Evolutionary conservation across 2,888 invertebrate genomes (phyloP).

Genomic region (Parelbella ahira): DNA sequence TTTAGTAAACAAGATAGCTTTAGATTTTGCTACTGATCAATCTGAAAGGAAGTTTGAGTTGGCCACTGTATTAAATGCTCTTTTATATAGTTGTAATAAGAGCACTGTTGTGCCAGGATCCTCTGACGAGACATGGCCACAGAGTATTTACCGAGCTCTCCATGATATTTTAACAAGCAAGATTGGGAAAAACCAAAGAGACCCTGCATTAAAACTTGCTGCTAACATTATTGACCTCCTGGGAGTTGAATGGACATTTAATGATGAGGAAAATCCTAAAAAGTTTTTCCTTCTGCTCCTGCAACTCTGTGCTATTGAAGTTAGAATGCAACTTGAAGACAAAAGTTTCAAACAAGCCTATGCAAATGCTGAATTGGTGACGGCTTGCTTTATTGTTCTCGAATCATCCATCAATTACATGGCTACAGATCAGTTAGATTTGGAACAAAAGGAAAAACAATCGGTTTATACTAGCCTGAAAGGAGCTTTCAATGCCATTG

Average conservation of each 20-base stretch:
- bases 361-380: constrained; percentile 88
- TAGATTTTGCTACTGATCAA: constrained; percentile 94
- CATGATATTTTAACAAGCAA: constrained; percentile 92
- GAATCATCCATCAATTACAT: constrained; percentile 90
- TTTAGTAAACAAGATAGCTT: constrained; percentile 88
- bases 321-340: constrained; percentile 95
- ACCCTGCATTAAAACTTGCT: constrained; percentile 91
- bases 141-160: constrained; percentile 89
- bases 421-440: constrained; percentile 88
- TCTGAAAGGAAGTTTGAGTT: constrained; percentile 94
- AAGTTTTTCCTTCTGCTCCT: constrained; percentile 90
- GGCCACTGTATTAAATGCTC: constrained; percentile 87
- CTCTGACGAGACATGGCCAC: constrained; percentile 89
- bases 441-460: constrained; percentile 95
- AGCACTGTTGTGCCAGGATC: constrained; percentile 83
- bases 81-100: constrained; percentile 87
- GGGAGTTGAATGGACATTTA: constrained; percentile 92
- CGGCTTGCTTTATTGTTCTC: constrained; percentile 89
- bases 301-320: constrained; percentile 94
- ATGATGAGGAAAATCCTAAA: constrained; percentile 89
- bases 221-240: constrained; percentile 89
- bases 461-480: constrained; percentile 94
- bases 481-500: constrained; percentile 91
- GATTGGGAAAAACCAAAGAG: constrained; percentile 92
- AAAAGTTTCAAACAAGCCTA: constrained; percentile 89